Conservation (phyloP, 2,113 vertebrate species). For the Bubo bubo region DNA sequence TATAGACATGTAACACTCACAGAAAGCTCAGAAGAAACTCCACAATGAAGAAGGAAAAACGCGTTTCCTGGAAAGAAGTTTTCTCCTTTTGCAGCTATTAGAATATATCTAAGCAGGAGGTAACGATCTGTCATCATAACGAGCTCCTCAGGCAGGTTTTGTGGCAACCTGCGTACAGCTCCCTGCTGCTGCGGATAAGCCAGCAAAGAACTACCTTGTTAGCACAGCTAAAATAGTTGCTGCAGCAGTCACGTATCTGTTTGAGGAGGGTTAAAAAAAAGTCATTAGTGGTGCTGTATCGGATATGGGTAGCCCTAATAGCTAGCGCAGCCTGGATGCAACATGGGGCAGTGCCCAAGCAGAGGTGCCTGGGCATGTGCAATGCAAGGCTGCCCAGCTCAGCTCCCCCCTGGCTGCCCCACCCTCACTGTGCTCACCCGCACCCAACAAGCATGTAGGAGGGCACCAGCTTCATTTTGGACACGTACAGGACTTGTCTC, state of each 20-base stretch:
- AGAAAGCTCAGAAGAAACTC: not conserved
- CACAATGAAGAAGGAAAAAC: not conserved
- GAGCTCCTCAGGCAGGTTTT: not conserved
- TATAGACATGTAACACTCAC: not conserved
- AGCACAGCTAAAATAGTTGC: not conserved
- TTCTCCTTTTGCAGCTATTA: not conserved
- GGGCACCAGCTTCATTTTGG: not conserved
- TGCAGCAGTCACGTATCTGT: not conserved
- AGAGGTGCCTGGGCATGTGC: not conserved
- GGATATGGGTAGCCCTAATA: not conserved
- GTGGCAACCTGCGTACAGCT: not conserved
- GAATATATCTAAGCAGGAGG: not conserved
- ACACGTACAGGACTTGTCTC: not conserved
- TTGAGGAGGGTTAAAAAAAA: too few species aligned
- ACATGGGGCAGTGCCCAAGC: not conserved
- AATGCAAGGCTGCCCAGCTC: not conserved
- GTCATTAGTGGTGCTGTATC: accelerated
- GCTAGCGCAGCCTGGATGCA: not conserved
- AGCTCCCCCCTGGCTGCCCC: not conserved
- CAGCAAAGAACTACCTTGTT: not conserved
- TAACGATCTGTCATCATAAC: not conserved
- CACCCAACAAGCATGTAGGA: accelerated
- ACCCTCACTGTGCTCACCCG: not conserved
- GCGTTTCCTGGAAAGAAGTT: not conserved
- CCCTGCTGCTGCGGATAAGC: not conserved